Conservation (phyloP, 2,888 invertebrate species). For the Hypercompe scribonia region DNA sequence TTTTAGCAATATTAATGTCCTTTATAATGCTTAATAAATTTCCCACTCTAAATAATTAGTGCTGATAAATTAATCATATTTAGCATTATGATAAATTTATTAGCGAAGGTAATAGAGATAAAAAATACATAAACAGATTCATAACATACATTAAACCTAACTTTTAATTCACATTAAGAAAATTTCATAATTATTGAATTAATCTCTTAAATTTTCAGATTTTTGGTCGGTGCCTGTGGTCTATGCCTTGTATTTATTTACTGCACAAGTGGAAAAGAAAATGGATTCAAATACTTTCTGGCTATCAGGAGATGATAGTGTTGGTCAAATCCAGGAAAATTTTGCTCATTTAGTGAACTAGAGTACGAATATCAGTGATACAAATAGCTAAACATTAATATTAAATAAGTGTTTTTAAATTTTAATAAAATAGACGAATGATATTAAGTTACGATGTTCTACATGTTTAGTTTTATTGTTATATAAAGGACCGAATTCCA, state of each 20-base stretch:
- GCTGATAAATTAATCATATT: not conserved
- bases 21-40: not conserved
- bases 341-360: slow-evolving; percentile 15
- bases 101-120: not conserved
- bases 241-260: slow-evolving; percentile 56
- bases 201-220: not conserved
- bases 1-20: not conserved
- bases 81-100: not conserved
- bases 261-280: slow-evolving; percentile 29
- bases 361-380: slow-evolving; percentile 15
- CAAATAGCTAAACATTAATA: not conserved
- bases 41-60: not conserved
- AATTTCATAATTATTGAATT: not conserved
- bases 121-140: no score
- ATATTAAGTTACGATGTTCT: no score
- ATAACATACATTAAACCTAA: no score
- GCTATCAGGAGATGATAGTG: slow-evolving; percentile 12
- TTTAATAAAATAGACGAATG: no score
- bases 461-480: not conserved
- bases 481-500: not conserved
- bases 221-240: slow-evolving; percentile 24
- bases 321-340: not conserved
- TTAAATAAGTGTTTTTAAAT: not conserved
- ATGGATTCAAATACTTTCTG: not conserved
- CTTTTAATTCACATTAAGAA: not conserved